Evolutionary conservation across 2,888 invertebrate species (phyloP).

Genomic region (Sepioteuthis lessoniana): DNA sequence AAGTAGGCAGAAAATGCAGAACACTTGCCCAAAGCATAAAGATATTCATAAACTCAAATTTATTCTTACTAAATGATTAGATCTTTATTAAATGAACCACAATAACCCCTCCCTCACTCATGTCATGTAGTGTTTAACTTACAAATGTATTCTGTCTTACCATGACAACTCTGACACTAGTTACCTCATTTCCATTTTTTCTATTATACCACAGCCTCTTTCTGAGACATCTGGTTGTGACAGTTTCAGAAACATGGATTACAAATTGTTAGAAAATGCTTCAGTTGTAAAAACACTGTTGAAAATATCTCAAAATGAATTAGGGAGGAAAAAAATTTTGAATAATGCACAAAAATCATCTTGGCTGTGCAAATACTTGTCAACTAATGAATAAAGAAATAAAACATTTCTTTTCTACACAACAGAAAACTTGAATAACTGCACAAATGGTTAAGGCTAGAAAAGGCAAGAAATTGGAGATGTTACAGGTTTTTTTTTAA

Average conservation of each 20-base stretch:
- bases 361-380: background rate
- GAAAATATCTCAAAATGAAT: background rate
- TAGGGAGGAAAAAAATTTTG: too few species aligned
- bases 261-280: background rate
- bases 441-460: background rate
- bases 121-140: background rate
- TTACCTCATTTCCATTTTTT: background rate
- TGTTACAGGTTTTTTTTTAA: too few species aligned
- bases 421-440: background rate
- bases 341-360: background rate
- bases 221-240: background rate
- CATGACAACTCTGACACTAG: background rate
- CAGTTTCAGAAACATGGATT: background rate
- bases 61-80: background rate
- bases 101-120: background rate
- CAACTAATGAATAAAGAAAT: background rate
- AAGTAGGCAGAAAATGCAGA: background rate
- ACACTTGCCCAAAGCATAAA: background rate
- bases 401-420: background rate
- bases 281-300: background rate
- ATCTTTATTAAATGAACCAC: background rate
- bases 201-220: background rate
- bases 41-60: background rate
- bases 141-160: background rate
- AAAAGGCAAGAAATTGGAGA: background rate